phyloP scores from a whole-genome alignment of 2,113 vertebrate genomes.

The Bujurquina vittata region DNA sequence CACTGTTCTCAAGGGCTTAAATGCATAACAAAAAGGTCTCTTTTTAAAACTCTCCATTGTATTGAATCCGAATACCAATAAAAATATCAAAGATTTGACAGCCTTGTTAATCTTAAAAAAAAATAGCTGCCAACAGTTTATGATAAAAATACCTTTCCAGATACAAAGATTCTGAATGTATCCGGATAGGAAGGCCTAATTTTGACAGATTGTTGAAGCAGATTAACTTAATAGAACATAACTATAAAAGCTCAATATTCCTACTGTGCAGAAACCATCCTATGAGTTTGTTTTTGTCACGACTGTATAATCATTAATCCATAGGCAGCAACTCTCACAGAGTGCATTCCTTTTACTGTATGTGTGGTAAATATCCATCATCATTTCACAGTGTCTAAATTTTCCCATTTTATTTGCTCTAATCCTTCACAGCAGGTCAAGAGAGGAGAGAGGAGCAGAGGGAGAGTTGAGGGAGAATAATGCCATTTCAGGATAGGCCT shows the following conservation, averaged over 20 bases:
- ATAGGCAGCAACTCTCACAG: conserved; percentile 1
- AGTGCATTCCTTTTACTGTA: conserved; percentile 27
- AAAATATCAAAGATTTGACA: neutral
- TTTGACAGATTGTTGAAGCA: too few relatives aligned
- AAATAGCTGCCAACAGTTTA: neutral
- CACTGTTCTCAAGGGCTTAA: conserved; percentile 35
- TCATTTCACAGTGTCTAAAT: conserved; percentile 67
- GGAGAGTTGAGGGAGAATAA: conserved; percentile 79
- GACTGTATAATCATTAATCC: conserved; percentile 38
- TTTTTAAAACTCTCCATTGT: conserved; percentile 21
- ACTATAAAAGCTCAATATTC: neutral
- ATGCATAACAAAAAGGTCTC: conserved; percentile 17
- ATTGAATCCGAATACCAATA: neutral
- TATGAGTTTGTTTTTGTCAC: neutral
- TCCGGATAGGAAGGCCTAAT: neutral
- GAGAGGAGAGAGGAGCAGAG: conserved; percentile 56
- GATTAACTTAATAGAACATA: neutral
- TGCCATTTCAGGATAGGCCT: conserved; percentile 82
- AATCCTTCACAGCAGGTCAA: conserved; percentile 68
- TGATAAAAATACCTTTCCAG: neutral
- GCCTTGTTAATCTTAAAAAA: neutral
- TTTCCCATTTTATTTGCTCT: conserved; percentile 73
- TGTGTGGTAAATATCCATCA: conserved; percentile 73
- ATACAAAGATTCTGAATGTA: too few relatives aligned
- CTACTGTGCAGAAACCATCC: neutral